phyloP scores from a whole-genome alignment of 2,113 vertebrate species.

The Siniperca knerii region DNA sequence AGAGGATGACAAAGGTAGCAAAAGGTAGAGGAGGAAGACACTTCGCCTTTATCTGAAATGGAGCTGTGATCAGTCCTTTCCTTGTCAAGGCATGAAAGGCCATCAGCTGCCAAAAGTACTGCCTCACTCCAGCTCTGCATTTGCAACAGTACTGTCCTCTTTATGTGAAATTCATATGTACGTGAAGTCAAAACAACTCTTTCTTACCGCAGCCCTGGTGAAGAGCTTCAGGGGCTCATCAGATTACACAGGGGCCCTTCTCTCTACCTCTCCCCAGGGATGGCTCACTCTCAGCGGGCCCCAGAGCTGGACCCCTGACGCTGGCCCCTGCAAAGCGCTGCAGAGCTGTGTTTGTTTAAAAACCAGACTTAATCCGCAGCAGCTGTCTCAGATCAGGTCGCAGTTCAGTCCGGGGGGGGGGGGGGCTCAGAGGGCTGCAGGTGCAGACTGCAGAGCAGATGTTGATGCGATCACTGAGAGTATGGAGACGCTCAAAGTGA shows the following conservation, averaged over 20 bases:
- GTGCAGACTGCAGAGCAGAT: constrained; percentile 36
- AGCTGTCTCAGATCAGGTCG: constrained; percentile 83
- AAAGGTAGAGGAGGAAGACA: constrained; percentile 37
- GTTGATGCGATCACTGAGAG: too few relatives aligned
- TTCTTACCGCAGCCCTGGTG: neutral
- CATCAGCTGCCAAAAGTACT: constrained; percentile 28
- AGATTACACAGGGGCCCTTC: constrained; percentile 59
- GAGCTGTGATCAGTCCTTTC: constrained; percentile 43
- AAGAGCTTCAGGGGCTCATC: constrained; percentile 53
- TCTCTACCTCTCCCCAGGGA: constrained; percentile 66
- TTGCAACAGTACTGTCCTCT: constrained; percentile 16
- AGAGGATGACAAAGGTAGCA: constrained; percentile 33
- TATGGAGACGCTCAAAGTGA: constrained; percentile 12
- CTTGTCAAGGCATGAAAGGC: constrained; percentile 49
- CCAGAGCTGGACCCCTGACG: constrained; percentile 60
- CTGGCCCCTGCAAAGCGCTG: constrained; percentile 55
- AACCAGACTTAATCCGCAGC: constrained; percentile 83
- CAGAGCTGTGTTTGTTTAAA: constrained; percentile 82
- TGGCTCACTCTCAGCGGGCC: constrained; percentile 52
- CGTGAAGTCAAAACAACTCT: constrained; percentile 23
- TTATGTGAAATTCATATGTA: constrained; percentile 25
- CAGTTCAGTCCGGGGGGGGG: constrained; percentile 49
- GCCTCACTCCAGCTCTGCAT: neutral
- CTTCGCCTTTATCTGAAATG: constrained; percentile 54
- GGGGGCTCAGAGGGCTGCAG: constrained; percentile 61